Evolutionary conservation across 2,113 vertebrate genomes (phyloP).

Genomic region (Brachyistius frenatus): DNA sequence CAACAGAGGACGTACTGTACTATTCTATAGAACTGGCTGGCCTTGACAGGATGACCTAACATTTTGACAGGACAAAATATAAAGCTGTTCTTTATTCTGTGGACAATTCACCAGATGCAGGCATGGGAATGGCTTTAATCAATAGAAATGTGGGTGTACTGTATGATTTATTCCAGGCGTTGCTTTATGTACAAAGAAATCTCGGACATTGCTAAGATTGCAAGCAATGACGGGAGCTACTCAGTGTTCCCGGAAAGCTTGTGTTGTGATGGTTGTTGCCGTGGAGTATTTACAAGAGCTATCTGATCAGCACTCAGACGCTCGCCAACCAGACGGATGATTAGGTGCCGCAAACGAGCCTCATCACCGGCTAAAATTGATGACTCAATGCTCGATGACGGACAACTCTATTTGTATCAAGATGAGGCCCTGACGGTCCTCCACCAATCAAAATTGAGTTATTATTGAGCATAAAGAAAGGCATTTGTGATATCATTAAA

Average conservation of each 20-base stretch:
- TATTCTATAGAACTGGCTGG: constrained; percentile 62
- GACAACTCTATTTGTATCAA: constrained; percentile 96
- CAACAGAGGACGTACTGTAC: constrained; percentile 77
- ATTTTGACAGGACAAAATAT: constrained; percentile 99
- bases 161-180: constrained; percentile 86
- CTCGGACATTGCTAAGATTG: constrained; percentile 91
- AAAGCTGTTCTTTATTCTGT: constrained; percentile 97
- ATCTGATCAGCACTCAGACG: constrained; percentile 97
- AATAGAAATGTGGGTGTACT: constrained; percentile 94
- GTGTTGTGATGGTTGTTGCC: constrained; percentile 93
- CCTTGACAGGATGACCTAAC: constrained; percentile 84
- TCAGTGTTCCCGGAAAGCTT: constrained; percentile 94
- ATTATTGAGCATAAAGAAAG: constrained; percentile 98
- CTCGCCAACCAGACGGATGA: constrained; percentile 95
- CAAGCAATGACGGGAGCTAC: constrained; percentile 92
- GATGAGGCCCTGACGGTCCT: constrained; percentile 93
- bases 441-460: constrained; percentile 98
- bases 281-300: constrained; percentile 93
- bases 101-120: constrained; percentile 94
- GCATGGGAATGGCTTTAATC: constrained; percentile 96
- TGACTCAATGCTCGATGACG: constrained; percentile 98
- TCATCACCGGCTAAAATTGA: constrained; percentile 96
- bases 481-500: constrained; percentile 99
- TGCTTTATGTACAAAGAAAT: constrained; percentile 85
- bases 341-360: constrained; percentile 98